Base-by-base conservation (phyloP, 53 echinoderm and acorn worm species). In the Pentamera pediparva region DNA sequence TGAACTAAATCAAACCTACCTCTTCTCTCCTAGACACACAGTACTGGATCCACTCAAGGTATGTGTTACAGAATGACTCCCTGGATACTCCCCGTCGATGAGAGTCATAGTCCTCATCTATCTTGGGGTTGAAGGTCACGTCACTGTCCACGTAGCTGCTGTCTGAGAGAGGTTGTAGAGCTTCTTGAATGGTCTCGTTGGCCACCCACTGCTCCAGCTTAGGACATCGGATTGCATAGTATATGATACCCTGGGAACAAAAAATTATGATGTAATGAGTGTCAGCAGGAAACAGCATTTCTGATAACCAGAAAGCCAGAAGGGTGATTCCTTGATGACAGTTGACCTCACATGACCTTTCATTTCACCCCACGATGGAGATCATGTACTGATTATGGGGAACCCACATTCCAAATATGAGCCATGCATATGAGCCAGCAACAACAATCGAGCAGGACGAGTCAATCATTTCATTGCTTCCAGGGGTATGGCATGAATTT, bases 71-170 rank as follows among this genome's bases (percentile, higher is more conserved):
- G 81, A 98, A 98, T 38, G 89, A 85, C 29, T 92, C 88, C 39
- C 98, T 70, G 15, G 98, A 92, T 3, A 92, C 92, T 11, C 98
- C 92, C 18, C 73, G 77, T 69, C 82, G 76, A 34, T 83, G 35
- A 24, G 65, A 81, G 74, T 92, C 92, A 31, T 88, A 98, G 70
- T 98, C 98, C 45, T 98, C 98, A 53, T 98, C 98, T 19, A 98
- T 92, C 78, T 92, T 98, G n/a, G 88, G 98, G 77, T 82, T 92
- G 70, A 92, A 98, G 77, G 98, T 98, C 61, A 89, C 92, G 75
- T 98, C 98, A 62, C 89, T 89, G 83, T 98, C 98, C 22, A 85
- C 86, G 69, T 98, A 98, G 72, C 80, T 75, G 56, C 82, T 85
- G 24, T 76, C 86, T 4, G 79, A 79, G 56, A 88, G 81, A 37